phyloP scores from a whole-genome alignment of 2,888 invertebrate species.

The Icerya purchasi region DNA sequence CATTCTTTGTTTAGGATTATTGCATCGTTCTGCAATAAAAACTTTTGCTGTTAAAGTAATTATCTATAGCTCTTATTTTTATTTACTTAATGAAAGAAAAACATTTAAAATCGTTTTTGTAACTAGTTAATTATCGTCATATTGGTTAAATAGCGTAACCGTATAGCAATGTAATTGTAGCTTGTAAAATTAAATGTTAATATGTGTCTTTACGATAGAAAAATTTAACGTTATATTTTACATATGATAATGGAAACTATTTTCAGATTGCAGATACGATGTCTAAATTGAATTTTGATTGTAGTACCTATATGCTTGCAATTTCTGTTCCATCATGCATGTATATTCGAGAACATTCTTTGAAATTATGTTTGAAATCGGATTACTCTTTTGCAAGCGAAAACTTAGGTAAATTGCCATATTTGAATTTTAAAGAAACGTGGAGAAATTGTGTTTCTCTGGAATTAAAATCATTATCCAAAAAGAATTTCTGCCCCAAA shows the following conservation, averaged over 20 bases:
- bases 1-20: slow-evolving; percentile 45
- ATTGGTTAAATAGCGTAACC: too few species aligned
- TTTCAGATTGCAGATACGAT: slow-evolving; percentile 12
- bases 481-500: slow-evolving; percentile 33
- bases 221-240: too few species aligned
- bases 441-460: slow-evolving; percentile 52
- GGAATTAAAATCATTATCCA: slow-evolving; percentile 32
- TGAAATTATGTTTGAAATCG: slow-evolving; percentile 35
- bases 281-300: slow-evolving; percentile 33
- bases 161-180: too few species aligned
- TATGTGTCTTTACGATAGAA: too few species aligned
- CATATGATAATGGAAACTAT: too few species aligned
- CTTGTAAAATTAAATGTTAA: too few species aligned
- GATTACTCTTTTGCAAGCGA: slow-evolving; percentile 28
- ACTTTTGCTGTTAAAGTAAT: slow-evolving; percentile 26
- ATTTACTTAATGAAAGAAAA: background rate
- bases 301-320: slow-evolving; percentile 40
- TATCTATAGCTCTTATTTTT: slow-evolving; percentile 17
- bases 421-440: slow-evolving; percentile 40
- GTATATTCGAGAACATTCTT: slow-evolving; percentile 40
- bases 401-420: slow-evolving; percentile 12
- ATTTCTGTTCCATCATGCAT: slow-evolving; percentile 47
- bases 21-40: slow-evolving; percentile 35
- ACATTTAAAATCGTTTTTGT: background rate
- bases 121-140: too few species aligned